Evolutionary conservation across 2,888 invertebrate species (phyloP).

Genomic region (Philereme vetulata): DNA sequence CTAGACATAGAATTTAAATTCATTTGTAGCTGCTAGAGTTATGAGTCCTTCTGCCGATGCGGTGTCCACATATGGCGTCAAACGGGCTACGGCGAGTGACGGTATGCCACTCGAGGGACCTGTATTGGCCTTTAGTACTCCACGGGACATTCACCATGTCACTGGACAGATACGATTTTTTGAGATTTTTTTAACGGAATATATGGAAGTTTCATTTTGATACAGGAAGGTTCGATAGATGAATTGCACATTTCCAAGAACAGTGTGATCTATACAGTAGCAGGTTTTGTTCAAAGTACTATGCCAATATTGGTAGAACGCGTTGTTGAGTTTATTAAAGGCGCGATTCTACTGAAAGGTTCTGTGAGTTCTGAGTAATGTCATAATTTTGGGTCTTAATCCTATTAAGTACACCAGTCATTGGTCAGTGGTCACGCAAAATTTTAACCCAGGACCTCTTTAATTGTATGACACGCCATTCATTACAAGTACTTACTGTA

Average conservation of each 20-base stretch:
- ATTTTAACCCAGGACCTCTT: conserved; percentile 32
- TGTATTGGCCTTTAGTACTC: conserved; percentile 73
- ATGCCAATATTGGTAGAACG: not conserved
- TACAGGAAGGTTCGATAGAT: not conserved
- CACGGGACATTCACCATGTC: conserved; percentile 66
- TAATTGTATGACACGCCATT: conserved; percentile 37
- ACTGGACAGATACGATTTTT: conserved; percentile 57
- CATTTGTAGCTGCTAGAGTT: conserved; percentile 43
- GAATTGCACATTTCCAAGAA: not conserved
- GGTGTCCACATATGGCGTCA: conserved; percentile 77
- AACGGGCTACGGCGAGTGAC: conserved; percentile 79
- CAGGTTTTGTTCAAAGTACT: no score
- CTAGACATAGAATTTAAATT: conserved; percentile 54
- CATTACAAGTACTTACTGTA: conserved; percentile 15
- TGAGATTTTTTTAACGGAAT: conserved; percentile 48
- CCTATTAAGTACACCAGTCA: conserved; percentile 22
- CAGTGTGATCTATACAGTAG: not conserved
- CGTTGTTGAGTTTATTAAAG: conserved; percentile 5
- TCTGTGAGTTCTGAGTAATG: conserved; percentile 21
- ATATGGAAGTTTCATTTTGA: conserved; percentile 16
- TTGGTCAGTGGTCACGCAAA: conserved; percentile 35
- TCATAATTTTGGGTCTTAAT: conserved; percentile 22
- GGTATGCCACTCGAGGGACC: conserved; percentile 76
- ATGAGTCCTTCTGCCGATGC: conserved; percentile 55
- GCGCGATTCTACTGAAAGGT: conserved; percentile 7